phyloP scores from a whole-genome alignment of 2,797 vertebrate genomes.

The Uromys caudimaculatus region DNA sequence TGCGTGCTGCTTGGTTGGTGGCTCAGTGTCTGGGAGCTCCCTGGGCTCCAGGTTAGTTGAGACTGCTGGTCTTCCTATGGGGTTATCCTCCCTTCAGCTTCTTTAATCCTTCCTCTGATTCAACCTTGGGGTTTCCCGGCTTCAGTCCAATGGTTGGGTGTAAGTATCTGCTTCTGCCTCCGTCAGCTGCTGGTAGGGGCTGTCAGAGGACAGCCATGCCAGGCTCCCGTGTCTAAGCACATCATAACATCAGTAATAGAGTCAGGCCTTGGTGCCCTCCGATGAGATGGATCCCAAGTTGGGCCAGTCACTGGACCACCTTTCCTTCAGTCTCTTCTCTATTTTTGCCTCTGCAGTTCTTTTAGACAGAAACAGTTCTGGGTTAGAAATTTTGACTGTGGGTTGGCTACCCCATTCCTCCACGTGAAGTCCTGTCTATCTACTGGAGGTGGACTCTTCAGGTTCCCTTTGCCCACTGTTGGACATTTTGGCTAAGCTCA shows the following conservation, averaged over 20 bases:
- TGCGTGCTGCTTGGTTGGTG: background rate
- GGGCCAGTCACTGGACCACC: background rate
- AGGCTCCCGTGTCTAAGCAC: background rate
- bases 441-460: background rate
- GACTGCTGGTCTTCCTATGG: background rate
- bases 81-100: background rate
- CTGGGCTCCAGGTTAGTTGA: background rate
- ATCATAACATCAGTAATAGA: background rate
- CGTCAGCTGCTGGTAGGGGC: background rate
- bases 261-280: background rate
- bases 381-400: too few relatives aligned
- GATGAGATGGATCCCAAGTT: background rate
- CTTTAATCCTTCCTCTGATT: background rate
- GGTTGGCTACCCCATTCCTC: background rate
- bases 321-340: background rate
- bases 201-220: background rate
- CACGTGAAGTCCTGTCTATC: background rate
- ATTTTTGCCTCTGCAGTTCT: background rate
- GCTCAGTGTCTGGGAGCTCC: background rate
- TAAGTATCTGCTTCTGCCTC: background rate
- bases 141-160: background rate
- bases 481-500: background rate
- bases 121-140: background rate
- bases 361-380: background rate
- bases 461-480: background rate